Base-by-base conservation (phyloP, 2,888 invertebrate genomes). In the Homarus gammarus region DNA sequence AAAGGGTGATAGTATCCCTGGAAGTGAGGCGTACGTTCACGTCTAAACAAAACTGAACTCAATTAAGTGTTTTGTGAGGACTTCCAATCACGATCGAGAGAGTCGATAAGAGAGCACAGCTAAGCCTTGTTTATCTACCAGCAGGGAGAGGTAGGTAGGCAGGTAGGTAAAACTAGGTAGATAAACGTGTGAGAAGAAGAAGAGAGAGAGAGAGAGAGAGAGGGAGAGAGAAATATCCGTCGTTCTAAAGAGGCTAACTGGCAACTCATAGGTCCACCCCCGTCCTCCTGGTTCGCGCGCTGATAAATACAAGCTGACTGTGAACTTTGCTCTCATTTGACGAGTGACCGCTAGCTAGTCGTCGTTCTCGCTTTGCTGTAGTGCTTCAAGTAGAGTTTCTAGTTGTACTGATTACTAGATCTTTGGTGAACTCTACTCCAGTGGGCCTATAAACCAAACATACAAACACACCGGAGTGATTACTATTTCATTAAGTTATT, bases 331-430 rank as follows among this genome's bases (percentile, higher is more conserved):
- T n/a, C 64, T 64, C 64, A 64, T 64, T 64, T 64, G 64, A n/a
- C 64, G 64, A 27, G 64, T 64, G 64, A 27, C 64, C 64, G 27
- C 27, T 64, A 64, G 27, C 3, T n/a, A 56, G 56, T 56, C 0
- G 64, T 64, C 64, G 22, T 27, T 6, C 64, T 64, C 64, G 64
- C 64, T 64, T 64, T 18, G 64, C 64, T 27, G 64, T 64, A 64
- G 64, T 64, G 64, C 64, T 64, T 64, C 27, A 64, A 1, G 64
- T 64, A 64, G 56, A 56, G 18, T 56, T 18, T 12, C 22, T 56
- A 56, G 15, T 22, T 22, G 3, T 22, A 12, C 18, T 27, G 2
- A 56, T 12, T 22, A 18, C 56, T 56, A 56, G 22, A 56, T 18
- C 56, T 56, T 18, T 49, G 44, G 56, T 56, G 56, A 22, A 56